Percentiles rank a stretch among this genome's conserved stretches.
Conservation (phyloP, 2,888 invertebrate species). For the Choristoneura rosaceana region DNA sequence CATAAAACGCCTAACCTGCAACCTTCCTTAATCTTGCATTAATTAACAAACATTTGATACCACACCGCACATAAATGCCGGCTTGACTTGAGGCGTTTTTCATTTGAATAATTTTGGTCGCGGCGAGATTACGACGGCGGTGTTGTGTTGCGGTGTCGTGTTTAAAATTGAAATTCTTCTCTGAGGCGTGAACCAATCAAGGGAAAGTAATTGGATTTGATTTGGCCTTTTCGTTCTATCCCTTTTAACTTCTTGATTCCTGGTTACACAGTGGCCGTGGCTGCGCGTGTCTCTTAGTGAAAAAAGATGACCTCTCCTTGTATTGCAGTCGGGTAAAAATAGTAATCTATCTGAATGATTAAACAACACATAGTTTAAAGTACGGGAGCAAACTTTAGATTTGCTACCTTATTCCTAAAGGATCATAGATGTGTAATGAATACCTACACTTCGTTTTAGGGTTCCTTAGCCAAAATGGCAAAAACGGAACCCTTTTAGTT, state of each 20-base stretch:
- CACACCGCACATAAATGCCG: slow-evolving; percentile 3
- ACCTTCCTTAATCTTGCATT: background rate
- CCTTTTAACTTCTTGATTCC: slow-evolving; percentile 14
- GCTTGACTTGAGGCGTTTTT: slow-evolving; percentile 35
- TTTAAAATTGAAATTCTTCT: slow-evolving; percentile 41
- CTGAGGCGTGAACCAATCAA: slow-evolving; percentile 23
- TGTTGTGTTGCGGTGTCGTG: slow-evolving; percentile 34
- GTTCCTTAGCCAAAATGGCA: no score
- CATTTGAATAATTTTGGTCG: slow-evolving; percentile 31
- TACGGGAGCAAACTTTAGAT: no score
- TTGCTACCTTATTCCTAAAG: no score
- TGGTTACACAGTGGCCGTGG: no score
- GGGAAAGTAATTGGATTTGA: slow-evolving; percentile 29
- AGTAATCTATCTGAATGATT: no score
- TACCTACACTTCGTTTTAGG: no score
- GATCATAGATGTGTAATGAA: no score
- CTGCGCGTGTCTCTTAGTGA: no score
- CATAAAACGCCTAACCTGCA: background rate
- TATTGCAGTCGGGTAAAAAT: no score
- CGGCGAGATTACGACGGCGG: slow-evolving; percentile 30
- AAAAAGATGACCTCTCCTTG: no score
- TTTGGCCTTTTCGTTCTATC: slow-evolving; percentile 10
- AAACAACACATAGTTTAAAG: no score
- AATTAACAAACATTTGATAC: slow-evolving; percentile 30
- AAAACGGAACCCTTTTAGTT: no score